Evolutionary conservation across 2,797 vertebrate species (phyloP), one percentile per base, ranked within the genome.

Genomic region (Microctenopoma stevenorrisi): DNA sequence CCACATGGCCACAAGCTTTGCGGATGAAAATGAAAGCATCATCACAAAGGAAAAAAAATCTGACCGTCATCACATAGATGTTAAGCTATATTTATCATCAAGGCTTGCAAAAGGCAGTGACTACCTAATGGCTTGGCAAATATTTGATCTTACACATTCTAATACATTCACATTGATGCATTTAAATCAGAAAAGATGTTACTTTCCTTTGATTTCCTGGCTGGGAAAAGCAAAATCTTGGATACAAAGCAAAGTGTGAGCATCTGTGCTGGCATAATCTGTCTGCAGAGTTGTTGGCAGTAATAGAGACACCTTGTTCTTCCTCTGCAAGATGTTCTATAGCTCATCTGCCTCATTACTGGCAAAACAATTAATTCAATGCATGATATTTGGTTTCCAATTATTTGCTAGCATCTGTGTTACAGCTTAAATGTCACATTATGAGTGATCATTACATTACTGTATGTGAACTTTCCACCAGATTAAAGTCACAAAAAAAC

Each of bases 141-240:
- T 53, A 69, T 80, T 80, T 79, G 15, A 79, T 79, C 65, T 46
- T 49, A 13, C 54, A 66, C 71, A 62, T 81, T 59, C 55, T 62
- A 61, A 77, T 68, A 53, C 30, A 25, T 47, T 53, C 43, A 62
- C 49, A 66, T 10, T 60, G 35, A 71, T 68, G 74, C 64, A 66
- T 79, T 80, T 22, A 61, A 68, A 78, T 86, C 78, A 75, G 57
- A 81, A 46, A 54, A 44, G 76, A 55, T 47, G 61, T 15, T 72
- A 70, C 65, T 68, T 83, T 67, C 61, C 80, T 88, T 87, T 88
- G 75, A 86, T 86, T 87, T 73, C 30, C 76, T 84, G 71, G 64
- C 78, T 71, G 43, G 7, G 52, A 63, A 76, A 76, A 79, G 64
- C 53, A 28, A 82, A 70, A 61, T 74, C 62, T 67, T 72, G 76